Conservation (phyloP, 2,888 invertebrate genomes). For the Archaeoteleia sp. region DNA sequence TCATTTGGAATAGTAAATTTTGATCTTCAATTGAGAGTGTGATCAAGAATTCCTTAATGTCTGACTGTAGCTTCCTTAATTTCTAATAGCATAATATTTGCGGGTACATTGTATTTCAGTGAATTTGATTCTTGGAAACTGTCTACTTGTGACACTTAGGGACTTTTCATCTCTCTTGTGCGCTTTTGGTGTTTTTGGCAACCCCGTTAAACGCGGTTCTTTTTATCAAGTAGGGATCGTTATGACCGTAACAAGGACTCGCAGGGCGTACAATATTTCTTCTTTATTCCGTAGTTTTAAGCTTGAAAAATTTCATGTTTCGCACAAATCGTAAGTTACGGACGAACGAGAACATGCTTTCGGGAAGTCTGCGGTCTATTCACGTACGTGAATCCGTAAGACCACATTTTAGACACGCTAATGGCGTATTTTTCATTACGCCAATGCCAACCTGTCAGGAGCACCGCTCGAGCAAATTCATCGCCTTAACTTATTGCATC, state of each 20-base stretch:
- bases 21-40: too few species aligned
- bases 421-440: constrained; percentile 51
- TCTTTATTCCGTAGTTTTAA: constrained; percentile 47
- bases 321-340: constrained; percentile 49
- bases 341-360: constrained; percentile 25
- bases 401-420: constrained; percentile 43
- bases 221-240: constrained; percentile 40
- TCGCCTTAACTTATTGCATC: constrained; percentile 45
- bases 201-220: constrained; percentile 47
- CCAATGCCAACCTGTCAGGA: constrained; percentile 42
- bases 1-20: too few species aligned
- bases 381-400: constrained; percentile 25
- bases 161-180: too few species aligned
- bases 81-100: too few species aligned
- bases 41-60: too few species aligned
- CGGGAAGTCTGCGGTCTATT: constrained; percentile 31
- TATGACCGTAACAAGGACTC: constrained; percentile 44
- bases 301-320: constrained; percentile 51
- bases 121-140: too few species aligned
- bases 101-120: too few species aligned
- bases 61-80: too few species aligned
- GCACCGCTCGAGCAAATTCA: constrained; percentile 40
- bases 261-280: constrained; percentile 32
- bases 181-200: constrained; percentile 17
- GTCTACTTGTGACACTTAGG: too few species aligned